Conservation (phyloP, 2,888 invertebrate genomes). For the Pardosa pseudoannulata region DNA sequence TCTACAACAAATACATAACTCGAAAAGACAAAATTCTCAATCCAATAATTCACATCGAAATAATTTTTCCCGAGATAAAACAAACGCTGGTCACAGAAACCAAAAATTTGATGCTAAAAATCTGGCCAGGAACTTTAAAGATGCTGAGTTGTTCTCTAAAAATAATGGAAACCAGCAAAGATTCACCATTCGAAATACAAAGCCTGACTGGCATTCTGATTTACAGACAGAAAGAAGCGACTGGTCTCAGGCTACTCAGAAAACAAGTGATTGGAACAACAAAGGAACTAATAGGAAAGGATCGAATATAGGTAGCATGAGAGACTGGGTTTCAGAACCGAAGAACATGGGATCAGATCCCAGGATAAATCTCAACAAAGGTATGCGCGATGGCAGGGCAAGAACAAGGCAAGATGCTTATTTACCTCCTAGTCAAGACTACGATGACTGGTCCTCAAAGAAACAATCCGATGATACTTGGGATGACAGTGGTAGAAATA, state of each 20-base stretch:
- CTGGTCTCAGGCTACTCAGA: neutral
- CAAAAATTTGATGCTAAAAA: too few relatives aligned
- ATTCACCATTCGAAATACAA: neutral
- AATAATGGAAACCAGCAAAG: neutral
- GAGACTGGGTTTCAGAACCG: neutral
- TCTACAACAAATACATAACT: too few relatives aligned
- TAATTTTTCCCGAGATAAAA: too few relatives aligned
- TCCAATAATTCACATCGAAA: too few relatives aligned
- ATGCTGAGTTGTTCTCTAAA: neutral
- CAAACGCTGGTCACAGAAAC: too few relatives aligned
- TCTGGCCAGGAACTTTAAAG: too few relatives aligned
- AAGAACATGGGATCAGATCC: neutral
- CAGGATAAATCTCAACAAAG: too few relatives aligned
- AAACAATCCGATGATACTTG: neutral
- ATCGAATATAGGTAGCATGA: neutral
- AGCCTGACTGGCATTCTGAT: neutral
- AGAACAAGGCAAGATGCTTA: neutral
- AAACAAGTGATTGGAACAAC: neutral
- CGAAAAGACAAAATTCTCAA: neutral
- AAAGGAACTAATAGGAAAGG: too few relatives aligned
- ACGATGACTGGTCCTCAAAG: neutral
- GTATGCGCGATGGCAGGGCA: neutral
- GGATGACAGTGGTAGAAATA: neutral
- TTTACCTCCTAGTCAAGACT: neutral
- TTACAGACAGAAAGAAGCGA: constrained; percentile 2